phyloP scores from a whole-genome alignment of 2,797 vertebrate species.

The Champsocephalus gunnari region DNA sequence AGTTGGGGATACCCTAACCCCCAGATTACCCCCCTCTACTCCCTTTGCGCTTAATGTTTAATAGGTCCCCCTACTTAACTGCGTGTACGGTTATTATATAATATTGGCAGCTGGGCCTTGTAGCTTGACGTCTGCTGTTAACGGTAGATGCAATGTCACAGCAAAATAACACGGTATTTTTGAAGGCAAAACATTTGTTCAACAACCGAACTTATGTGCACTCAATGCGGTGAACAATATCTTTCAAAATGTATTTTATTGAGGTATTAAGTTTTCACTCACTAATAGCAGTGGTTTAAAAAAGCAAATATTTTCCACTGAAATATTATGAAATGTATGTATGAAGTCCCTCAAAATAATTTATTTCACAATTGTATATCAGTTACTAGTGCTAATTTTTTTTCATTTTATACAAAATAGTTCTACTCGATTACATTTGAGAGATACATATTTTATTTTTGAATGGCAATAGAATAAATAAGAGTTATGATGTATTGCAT shows the following conservation, averaged over 20 bases:
- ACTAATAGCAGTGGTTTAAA: background rate
- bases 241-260: background rate
- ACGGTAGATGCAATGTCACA: too few relatives aligned
- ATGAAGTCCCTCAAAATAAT: background rate
- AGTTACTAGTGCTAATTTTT: background rate
- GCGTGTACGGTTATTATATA: background rate
- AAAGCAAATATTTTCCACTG: background rate
- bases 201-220: background rate
- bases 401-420: background rate
- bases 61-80: background rate
- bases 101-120: too few relatives aligned
- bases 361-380: background rate
- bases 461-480: background rate
- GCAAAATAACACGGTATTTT: background rate
- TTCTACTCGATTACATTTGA: background rate
- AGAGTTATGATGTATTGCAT: background rate
- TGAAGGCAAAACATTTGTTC: background rate
- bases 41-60: background rate
- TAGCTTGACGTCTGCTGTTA: too few relatives aligned
- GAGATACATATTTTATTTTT: background rate
- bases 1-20: constrained; percentile 53
- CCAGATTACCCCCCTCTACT: constrained; percentile 7
- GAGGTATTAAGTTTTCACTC: background rate
- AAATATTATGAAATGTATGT: background rate
- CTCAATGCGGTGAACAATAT: background rate